Base-by-base conservation (phyloP, 2,888 invertebrate genomes). In the Parthenolecanium corni region DNA sequence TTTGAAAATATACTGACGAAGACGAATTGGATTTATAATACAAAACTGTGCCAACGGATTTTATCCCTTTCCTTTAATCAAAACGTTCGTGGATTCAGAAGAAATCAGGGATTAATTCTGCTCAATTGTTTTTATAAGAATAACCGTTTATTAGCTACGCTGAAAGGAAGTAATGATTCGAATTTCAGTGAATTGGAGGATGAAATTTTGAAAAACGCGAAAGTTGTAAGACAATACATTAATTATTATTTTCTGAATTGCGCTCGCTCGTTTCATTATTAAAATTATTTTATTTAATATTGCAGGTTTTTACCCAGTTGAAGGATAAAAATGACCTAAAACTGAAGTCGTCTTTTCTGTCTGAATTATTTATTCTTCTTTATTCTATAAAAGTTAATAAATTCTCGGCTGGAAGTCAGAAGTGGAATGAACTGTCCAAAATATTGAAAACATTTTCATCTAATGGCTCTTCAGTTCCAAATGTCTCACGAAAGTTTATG, bases 51-150 rank as follows among this genome's bases (percentile, higher is more conserved):
- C 20, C 52, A 64, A 3, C n/a, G 2, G 25, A 64, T 66, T 58
- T 40, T 52, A 11, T 57, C 62, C 1, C 58, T 62, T 2, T 61
- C 64, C 4, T 66, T 66, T 18, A 61, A 56, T n/a, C 24, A 62
- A 5, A 24, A 57, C 2, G 58, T 66, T 2, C 64, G 66, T 38
- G 62, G 66, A 57, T 66, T 62, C 24, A 62, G 66, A 36, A 40
- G 64, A 44, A 64, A 64, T 47, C 66, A 66, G 24, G 64, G 62
- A 6, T 5, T 66, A 40, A 57, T 62, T 44, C 49, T 66, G 44
- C 23, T 66, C 14, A 49, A 46, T n/a, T 64, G 52, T 14, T 64
- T 66, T 57, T 66, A 66, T 62, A 62, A 58, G 31, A 66, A 66
- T 18, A 64, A 64, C n/a, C 46, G 66, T 46, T 56, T 64, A 12